Base-by-base conservation (phyloP, 2,797 vertebrate species). In the Coilia nasus region DNA sequence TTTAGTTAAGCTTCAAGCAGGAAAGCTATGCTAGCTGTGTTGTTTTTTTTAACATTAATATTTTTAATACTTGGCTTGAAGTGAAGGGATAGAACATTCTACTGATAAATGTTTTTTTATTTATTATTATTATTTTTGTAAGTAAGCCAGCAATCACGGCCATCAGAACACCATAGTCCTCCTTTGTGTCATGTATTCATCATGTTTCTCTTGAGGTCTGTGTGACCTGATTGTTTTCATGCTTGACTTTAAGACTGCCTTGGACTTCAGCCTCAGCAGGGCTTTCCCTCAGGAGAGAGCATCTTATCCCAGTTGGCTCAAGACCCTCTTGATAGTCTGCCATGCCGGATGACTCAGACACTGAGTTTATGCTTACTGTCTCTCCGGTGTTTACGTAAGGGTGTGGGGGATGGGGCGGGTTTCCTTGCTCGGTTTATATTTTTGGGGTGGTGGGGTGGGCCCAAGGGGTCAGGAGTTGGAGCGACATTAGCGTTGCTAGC, bases 341-440 rank as follows among this genome's bases (percentile, higher is more conserved):
- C 35, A 44, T 11, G 35, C 17, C 31, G 4, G 31, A 78, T 21
- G 15, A 17, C 28, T 71, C 67, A 71, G 67, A 6, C 67, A 71
- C 67, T 71, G 67, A 71, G 67, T 71, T 71, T 78, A 44, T 21
- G 35, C 71, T 9, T 6, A 31, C 71, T 44, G 71, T 78, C 35
- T 17, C 23, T 78, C 17, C 31, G 7, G 31, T 78, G 71, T 78
- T 78, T 44, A 44, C 44, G 41, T 41, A 44, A 78, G 17, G 17
- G 25, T 17, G 17, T 44, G 71, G 31, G 7, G 71, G 14, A 54
- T 17, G 35, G 71, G 71, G 31, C 7, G 31, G 19, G 71, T 78
- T 78, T 78, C 71, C 71, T 11, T 2, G 31, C 31, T 78, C 31
- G 44, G 71, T 78, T 78, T 78, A 78, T 78, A 41, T 44, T 44